Evolutionary conservation across 2,113 vertebrate genomes (phyloP).

Genomic region (Atherinomorus stipes): DNA sequence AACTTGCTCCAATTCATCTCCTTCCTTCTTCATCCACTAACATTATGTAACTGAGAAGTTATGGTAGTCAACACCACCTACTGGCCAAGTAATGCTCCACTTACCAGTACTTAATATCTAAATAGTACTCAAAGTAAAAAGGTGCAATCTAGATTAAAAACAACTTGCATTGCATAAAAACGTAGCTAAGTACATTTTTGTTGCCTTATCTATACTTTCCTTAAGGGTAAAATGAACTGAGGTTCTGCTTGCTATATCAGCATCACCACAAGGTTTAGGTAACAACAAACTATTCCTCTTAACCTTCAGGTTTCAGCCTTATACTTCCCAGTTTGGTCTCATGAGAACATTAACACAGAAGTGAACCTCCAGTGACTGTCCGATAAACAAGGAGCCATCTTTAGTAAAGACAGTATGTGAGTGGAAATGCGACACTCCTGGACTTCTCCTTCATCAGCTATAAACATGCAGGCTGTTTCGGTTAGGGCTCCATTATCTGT

Average conservation of each 20-base stretch:
- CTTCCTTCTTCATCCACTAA: constrained; percentile 35
- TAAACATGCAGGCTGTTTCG: constrained; percentile 45
- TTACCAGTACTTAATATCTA: constrained; percentile 5
- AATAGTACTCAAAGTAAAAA: constrained; percentile 59
- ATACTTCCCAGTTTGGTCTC: constrained; percentile 27
- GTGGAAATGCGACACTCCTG: background rate
- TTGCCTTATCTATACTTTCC: constrained; percentile 18
- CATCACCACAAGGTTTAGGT: constrained; percentile 1
- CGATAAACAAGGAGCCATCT: constrained; percentile 13
- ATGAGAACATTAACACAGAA: constrained; percentile 14
- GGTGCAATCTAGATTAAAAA: constrained; percentile 51
- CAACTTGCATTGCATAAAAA: constrained; percentile 58
- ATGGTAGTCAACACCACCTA: constrained; percentile 36
- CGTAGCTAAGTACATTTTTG: constrained; percentile 14
- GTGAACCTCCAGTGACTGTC: constrained; percentile 4
- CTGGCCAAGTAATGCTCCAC: constrained; percentile 41
- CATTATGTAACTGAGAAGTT: constrained; percentile 21
- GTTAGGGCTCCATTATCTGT: constrained; percentile 27
- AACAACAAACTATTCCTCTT: constrained; percentile 16
- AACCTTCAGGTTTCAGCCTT: constrained; percentile 10
- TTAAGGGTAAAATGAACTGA: background rate
- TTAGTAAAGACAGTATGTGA: constrained; percentile 10
- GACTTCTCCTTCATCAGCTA: constrained; percentile 12
- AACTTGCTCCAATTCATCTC: constrained; percentile 42
- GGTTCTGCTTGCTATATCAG: background rate